Conservation (phyloP, 2,888 invertebrate species). For the Peribatodes rhomboidaria region DNA sequence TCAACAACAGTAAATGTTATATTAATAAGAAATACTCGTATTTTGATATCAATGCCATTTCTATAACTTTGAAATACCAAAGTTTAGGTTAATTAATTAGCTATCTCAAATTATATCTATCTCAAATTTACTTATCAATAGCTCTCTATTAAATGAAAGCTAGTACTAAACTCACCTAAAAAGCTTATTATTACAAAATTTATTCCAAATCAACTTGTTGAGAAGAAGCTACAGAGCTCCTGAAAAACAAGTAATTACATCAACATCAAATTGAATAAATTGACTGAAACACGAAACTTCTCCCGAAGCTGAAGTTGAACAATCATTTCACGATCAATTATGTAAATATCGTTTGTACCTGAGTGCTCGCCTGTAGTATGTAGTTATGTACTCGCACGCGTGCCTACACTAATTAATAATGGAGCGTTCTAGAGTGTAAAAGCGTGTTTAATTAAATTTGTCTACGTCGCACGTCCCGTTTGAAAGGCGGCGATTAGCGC, state of each 20-base stretch:
- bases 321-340: constrained; percentile 43
- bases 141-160: constrained; percentile 2
- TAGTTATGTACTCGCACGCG: constrained; percentile 30
- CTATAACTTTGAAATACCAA: not conserved
- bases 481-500: constrained; percentile 76
- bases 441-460: constrained; percentile 78
- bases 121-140: not conserved
- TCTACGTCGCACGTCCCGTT: constrained; percentile 70
- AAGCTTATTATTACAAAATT: constrained; percentile 26
- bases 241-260: constrained; percentile 39
- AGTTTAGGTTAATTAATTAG: constrained; percentile 8
- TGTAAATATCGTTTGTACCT: constrained; percentile 41
- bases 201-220: constrained; percentile 26
- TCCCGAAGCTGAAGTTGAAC: constrained; percentile 34
- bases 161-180: constrained; percentile 14
- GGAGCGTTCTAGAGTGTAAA: constrained; percentile 65
- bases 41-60: not conserved
- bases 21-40: too few relatives aligned
- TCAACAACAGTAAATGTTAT: not conserved
- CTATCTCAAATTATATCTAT: constrained; percentile 4
- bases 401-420: constrained; percentile 68
- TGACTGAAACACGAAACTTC: constrained; percentile 37
- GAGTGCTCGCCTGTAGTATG: constrained; percentile 35
- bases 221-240: constrained; percentile 28
- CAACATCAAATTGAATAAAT: constrained; percentile 40